phyloP scores from a whole-genome alignment of 2,113 vertebrate genomes.

The Sclerurus mexicanus region DNA sequence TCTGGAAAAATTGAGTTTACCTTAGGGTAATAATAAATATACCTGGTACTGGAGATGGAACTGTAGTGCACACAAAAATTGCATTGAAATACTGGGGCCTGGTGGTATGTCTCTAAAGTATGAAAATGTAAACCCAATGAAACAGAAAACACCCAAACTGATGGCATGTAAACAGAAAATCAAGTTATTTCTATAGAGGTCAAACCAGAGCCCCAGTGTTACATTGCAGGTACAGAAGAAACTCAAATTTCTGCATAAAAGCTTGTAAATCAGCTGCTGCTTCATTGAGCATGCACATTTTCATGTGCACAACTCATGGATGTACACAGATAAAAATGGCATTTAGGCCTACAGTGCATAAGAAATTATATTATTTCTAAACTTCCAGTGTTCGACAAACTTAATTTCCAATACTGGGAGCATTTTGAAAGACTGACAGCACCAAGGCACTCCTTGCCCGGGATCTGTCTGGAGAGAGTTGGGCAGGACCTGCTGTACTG shows the following conservation, averaged over 20 bases:
- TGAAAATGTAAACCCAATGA: neutral
- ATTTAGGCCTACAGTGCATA: neutral
- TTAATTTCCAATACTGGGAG: neutral
- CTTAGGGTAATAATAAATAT: neutral
- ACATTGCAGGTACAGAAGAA: neutral
- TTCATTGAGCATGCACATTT: neutral
- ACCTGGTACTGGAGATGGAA: neutral
- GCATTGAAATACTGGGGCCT: neutral
- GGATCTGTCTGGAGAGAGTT: neutral
- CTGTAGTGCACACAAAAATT: neutral
- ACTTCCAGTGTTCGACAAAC: neutral
- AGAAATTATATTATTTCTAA: neutral
- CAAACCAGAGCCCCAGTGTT: neutral
- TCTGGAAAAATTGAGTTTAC: neutral
- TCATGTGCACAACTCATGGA: neutral
- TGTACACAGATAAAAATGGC: neutral
- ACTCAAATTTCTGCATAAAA: neutral
- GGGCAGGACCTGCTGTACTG: neutral
- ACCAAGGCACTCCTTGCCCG: neutral
- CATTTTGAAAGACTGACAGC: neutral
- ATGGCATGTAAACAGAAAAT: neutral
- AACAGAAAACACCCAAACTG: neutral
- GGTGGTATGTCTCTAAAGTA: neutral
- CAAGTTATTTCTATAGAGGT: neutral
- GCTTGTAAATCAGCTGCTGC: neutral